A percentile compares a stretch with the other conserved stretches of the same genome.
Evolutionary conservation across 30 jellyfish, hydroid and myxozoan species (phyloP).

Genomic region (Hydractinia echinata): DNA sequence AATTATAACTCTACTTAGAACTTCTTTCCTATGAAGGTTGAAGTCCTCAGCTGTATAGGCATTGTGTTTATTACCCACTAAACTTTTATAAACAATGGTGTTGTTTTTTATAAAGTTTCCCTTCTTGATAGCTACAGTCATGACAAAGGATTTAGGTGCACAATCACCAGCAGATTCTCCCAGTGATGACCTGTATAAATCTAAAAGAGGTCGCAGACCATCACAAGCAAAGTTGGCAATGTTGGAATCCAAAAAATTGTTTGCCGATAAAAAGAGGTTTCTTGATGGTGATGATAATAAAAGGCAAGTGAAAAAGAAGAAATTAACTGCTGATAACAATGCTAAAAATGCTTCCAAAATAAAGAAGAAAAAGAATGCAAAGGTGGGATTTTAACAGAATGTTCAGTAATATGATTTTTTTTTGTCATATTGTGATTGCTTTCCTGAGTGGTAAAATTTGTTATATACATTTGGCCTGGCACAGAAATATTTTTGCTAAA

Average conservation of each 20-base stretch:
- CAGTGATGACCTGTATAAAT: slow-evolving; percentile 23
- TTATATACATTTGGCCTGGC: no score
- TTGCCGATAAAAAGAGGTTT: slow-evolving; percentile 36
- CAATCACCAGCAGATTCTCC: slow-evolving; percentile 32
- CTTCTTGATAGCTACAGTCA: neutral
- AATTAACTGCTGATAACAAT: slow-evolving; percentile 18
- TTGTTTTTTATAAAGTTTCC: neutral
- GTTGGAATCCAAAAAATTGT: slow-evolving; percentile 40
- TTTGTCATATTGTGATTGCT: neutral
- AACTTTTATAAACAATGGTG: no score
- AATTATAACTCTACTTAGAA: no score
- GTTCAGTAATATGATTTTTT: neutral
- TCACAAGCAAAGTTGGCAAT: slow-evolving; percentile 45
- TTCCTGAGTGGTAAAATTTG: neutral
- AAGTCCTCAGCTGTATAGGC: no score
- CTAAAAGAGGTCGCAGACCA: slow-evolving; percentile 43
- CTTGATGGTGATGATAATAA: slow-evolving; percentile 32
- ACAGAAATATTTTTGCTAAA: no score
- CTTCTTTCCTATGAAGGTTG: no score
- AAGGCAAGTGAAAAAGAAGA: slow-evolving; percentile 12
- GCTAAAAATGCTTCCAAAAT: neutral
- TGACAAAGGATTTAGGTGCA: slow-evolving; percentile 6
- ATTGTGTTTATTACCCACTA: no score
- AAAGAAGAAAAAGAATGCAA: slow-evolving; percentile 26
- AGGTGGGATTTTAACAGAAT: slow-evolving; percentile 5